Base-by-base conservation (phyloP, 2,113 vertebrate species). In the Megalops atlanticus region DNA sequence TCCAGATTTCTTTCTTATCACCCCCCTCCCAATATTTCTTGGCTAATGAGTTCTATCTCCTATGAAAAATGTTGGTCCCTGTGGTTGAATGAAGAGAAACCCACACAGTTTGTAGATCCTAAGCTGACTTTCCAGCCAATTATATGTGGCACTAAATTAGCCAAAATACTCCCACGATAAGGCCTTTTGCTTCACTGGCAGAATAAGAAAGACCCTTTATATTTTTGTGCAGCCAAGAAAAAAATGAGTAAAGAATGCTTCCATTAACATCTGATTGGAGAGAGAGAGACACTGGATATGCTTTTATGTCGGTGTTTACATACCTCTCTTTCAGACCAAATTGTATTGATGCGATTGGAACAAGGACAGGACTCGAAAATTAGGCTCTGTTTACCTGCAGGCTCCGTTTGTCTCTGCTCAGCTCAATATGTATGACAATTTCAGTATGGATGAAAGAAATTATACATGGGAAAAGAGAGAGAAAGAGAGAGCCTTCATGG, bases 31-130 rank as follows among this genome's bases (percentile, higher is more conserved):
- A 35, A 15, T 47, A 8, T 36, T 79, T 77, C 75, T 79, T 79
- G 39, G 84, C 78, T 89, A 92, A 92, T 90, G 85, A 90, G 90
- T 81, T 71, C 71, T 80, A 86, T 87, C 82, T 85, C 73, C 39
- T 83, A 87, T 87, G 82, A 85, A 84, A 86, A 85, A 84, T 31
- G 85, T 88, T 85, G 86, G 89, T 86, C 90, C 88, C 73, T 85
- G 88, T 86, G 84, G 85, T 82, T 54, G 79, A 84, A 89, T 87
- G 84, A 88, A 88, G 82, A 87, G 77, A 68, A 90, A 82, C 64
- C 87, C 82, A 80, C 80, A 76, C 82, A 85, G 87, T 84, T 86
- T 31, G 74, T 85, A 36, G 79, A 39, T 52, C 36, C 76, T 74
- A 74, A 74, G 82, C 52, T 69, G 81, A 78, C 74, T 86, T 76